Evolutionary conservation across 1,140 invertebrate species (phyloP).

Genomic region (Agrypnia vestita): DNA sequence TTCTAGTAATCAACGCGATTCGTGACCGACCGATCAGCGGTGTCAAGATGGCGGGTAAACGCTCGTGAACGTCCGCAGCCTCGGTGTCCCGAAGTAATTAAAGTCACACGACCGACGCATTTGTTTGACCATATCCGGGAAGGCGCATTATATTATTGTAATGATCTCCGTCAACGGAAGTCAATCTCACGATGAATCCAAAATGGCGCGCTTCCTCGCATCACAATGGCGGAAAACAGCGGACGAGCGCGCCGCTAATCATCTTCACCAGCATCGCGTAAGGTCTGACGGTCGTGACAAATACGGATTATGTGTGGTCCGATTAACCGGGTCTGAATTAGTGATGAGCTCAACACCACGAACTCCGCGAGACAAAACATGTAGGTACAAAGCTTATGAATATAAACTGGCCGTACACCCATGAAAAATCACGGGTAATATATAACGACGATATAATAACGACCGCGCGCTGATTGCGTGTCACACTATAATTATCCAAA

Average conservation of each 20-base stretch:
- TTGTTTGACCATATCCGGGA: conserved; percentile 37
- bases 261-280: not conserved
- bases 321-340: not conserved
- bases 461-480: too few relatives aligned
- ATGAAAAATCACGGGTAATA: too few relatives aligned
- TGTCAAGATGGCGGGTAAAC: not conserved
- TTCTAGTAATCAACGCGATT: not conserved
- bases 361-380: too few relatives aligned
- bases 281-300: not conserved
- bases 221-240: conserved; percentile 37
- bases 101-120: conserved; percentile 18
- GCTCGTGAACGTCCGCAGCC: not conserved
- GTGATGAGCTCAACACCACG: not conserved
- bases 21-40: not conserved
- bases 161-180: conserved; percentile 40
- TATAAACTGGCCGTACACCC: too few relatives aligned
- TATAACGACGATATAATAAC: too few relatives aligned
- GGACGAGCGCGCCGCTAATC: conserved; percentile 8
- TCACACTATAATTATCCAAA: too few relatives aligned
- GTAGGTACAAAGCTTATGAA: too few relatives aligned
- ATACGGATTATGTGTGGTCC: not conserved
- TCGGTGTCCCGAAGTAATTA: not conserved
- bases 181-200: conserved; percentile 37
- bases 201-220: conserved; percentile 51
- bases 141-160: conserved; percentile 31